Evolutionary conservation across 2,113 vertebrate genomes (phyloP), one percentile per base, ranked within the genome.

Genomic region (Ceyx margarethae): DNA sequence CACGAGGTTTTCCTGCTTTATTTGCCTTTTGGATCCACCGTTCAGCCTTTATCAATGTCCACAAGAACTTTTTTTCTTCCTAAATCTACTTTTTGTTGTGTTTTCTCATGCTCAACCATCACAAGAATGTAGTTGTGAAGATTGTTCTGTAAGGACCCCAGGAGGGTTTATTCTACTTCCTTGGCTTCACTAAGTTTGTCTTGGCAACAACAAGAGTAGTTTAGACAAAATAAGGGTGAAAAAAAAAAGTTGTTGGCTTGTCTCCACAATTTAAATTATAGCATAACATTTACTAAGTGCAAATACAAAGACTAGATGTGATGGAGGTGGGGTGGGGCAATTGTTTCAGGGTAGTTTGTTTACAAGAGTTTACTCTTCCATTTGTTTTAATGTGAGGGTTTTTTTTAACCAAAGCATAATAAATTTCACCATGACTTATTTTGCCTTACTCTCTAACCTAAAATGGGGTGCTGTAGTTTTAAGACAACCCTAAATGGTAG

Each of bases 131-230:
- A 58, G 37, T 7, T 51, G 54, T 35, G 45, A 73, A 85, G 54
- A 43, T 14, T 54, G 33, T 15, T 75, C 0, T 0, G 20, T 76
- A 71, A 81, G 20, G 20, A 50, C n/a, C 2, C 2, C 72, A 1
- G 25, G 37, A 53, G 31, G 13, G 7, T 75, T 89, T 53, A 14
- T 58, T 85, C 28, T 91, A 8, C 15, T 64, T 87, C 62, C n/a
- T 46, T 71, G 14, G 46, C 64, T 74, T 77, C 23, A 8, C 9
- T 60, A 16, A 33, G 20, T 25, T 50, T 92, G 22, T 74, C 88
- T 64, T 29, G 75, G 33, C 15, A 71, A 67, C 21, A 53, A 28
- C 22, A 60, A 82, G 8, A 56, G 7, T 33, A 37, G 23, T 11
- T 85, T 60, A 76, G 51, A 35, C 66, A 69, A 79, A 91, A 54